Evolutionary conservation across 2,888 invertebrate species (phyloP).

Genomic region (Frankliniella fusca): DNA sequence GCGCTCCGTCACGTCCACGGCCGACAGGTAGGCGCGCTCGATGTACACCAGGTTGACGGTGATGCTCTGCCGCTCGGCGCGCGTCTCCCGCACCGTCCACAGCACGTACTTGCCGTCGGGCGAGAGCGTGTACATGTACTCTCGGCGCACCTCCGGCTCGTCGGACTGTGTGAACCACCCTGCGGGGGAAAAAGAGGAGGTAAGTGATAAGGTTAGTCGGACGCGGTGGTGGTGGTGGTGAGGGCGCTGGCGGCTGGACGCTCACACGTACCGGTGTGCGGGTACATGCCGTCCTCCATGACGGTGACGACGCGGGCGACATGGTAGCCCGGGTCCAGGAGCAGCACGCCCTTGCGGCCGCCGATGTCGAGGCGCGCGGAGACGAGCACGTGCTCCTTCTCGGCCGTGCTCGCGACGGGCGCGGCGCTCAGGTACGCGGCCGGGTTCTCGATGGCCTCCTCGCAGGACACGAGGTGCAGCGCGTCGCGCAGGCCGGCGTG

Average conservation of each 20-base stretch:
- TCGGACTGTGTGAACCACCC: slow-evolving; percentile 82
- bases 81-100: slow-evolving; percentile 78
- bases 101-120: slow-evolving; percentile 70
- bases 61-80: slow-evolving; percentile 59
- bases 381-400: slow-evolving; percentile 85
- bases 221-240: background rate
- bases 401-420: slow-evolving; percentile 56
- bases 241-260: no score
- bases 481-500: slow-evolving; percentile 58
- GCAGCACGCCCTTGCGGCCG: slow-evolving; percentile 69
- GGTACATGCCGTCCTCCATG: slow-evolving; percentile 78
- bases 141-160: slow-evolving; percentile 69
- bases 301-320: slow-evolving; percentile 79
- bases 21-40: slow-evolving; percentile 71
- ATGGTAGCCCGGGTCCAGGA: slow-evolving; percentile 89
- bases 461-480: slow-evolving; percentile 77
- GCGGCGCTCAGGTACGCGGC: slow-evolving; percentile 56
- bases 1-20: slow-evolving; percentile 81
- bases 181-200: slow-evolving; percentile 43
- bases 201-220: background rate
- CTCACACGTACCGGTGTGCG: slow-evolving; percentile 67
- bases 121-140: slow-evolving; percentile 76
- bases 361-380: slow-evolving; percentile 69
- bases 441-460: slow-evolving; percentile 60
- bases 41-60: slow-evolving; percentile 74